Conservation (phyloP, 1,140 invertebrate genomes). For the Alviniconcha marisindica region DNA sequence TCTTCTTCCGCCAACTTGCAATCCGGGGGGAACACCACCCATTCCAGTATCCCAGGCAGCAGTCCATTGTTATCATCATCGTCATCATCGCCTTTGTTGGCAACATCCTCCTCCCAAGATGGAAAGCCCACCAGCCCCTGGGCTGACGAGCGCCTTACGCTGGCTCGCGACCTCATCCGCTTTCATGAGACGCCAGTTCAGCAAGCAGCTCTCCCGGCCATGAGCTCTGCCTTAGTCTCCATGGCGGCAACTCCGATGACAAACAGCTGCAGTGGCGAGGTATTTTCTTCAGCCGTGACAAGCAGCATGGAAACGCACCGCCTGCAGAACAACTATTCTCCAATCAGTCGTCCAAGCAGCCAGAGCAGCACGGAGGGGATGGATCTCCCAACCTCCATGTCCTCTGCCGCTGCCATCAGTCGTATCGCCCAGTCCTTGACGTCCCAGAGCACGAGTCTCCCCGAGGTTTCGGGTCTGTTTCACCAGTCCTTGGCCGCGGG, state of each 20-base stretch:
- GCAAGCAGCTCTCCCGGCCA: neutral
- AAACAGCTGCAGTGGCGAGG: neutral
- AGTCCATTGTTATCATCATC: neutral
- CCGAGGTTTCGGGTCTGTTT: neutral
- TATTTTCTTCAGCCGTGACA: no score
- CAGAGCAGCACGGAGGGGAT: conserved; percentile 77
- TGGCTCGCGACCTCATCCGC: conserved; percentile 41
- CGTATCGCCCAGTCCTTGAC: neutral
- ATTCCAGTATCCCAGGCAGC: neutral
- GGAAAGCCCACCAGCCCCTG: neutral
- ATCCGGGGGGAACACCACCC: neutral
- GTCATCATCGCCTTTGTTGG: neutral
- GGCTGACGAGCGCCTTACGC: conserved; percentile 22
- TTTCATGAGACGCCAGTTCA: conserved; percentile 23
- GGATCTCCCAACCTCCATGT: neutral
- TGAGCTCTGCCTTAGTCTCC: neutral
- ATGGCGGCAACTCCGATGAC: neutral
- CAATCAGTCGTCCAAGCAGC: conserved; percentile 83
- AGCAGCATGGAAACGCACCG: conserved; percentile 32
- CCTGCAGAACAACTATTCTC: conserved; percentile 78
- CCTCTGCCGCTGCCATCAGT: neutral
- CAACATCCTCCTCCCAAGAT: neutral
- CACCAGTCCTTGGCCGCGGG: neutral
- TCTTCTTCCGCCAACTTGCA: neutral
- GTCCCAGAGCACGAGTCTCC: neutral